Evolutionary conservation across 2,113 vertebrate genomes (phyloP).

Genomic region (Tursiops truncatus): DNA sequence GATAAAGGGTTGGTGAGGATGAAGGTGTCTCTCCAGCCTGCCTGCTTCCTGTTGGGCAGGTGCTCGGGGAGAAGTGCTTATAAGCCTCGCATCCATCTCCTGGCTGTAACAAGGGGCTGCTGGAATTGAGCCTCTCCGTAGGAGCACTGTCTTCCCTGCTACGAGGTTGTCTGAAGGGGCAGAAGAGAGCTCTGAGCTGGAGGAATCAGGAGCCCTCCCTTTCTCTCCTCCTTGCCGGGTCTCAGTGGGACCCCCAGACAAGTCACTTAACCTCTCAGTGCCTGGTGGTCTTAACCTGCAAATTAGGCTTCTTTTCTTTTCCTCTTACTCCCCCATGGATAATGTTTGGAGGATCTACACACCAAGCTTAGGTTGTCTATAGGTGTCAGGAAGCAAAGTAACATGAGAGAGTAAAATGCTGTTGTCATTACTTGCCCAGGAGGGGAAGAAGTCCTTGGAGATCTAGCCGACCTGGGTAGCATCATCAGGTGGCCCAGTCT

Average conservation of each 20-base stretch:
- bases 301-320: neutral
- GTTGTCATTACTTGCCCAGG: neutral
- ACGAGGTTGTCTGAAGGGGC: constrained; percentile 33
- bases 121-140: neutral
- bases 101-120: constrained; percentile 4
- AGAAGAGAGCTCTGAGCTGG: neutral
- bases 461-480: neutral
- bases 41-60: neutral
- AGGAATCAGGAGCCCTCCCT: neutral
- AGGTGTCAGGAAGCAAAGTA: neutral
- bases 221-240: neutral
- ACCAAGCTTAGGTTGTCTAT: neutral
- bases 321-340: neutral
- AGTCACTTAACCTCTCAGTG: constrained; percentile 42
- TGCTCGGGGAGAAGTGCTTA: constrained; percentile 44
- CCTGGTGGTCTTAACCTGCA: constrained; percentile 15
- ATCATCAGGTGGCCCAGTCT: neutral
- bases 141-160: neutral
- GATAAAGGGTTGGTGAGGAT: constrained; percentile 22
- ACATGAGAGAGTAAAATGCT: neutral
- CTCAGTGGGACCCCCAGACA: constrained; percentile 22
- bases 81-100: neutral
- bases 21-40: neutral
- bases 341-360: neutral
- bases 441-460: neutral